phyloP scores from a whole-genome alignment of 2,888 invertebrate species.

The Brachylomia viminalis region DNA sequence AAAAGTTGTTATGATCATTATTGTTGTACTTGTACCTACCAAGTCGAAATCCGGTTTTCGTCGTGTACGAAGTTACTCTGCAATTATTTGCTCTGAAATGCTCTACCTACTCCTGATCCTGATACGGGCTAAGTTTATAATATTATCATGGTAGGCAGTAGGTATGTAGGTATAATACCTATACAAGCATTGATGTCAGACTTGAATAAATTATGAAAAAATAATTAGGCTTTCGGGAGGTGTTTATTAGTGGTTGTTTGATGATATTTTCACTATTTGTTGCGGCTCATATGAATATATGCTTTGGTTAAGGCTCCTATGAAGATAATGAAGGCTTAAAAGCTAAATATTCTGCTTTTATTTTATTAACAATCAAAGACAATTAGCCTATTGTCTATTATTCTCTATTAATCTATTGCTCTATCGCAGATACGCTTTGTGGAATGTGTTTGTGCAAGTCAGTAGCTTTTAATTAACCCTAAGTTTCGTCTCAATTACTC shows the following conservation, averaged over 20 bases:
- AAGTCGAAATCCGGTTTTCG: background rate
- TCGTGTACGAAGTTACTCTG: background rate
- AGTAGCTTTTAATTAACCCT: background rate
- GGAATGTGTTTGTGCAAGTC: background rate
- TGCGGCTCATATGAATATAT: no score
- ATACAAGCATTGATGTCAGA: background rate
- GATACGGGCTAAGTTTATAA: background rate
- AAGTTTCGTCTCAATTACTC: background rate
- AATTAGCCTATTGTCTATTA: background rate
- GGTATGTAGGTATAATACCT: background rate
- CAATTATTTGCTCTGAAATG: constrained; percentile 3
- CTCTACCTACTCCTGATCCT: background rate
- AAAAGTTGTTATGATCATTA: constrained; percentile 29
- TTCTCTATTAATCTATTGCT: background rate
- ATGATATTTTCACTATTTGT: background rate
- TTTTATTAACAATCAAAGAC: background rate
- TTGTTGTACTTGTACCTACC: background rate
- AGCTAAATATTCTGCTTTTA: background rate
- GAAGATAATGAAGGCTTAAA: background rate
- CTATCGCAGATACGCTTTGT: background rate
- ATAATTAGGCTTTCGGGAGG: background rate
- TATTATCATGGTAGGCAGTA: background rate
- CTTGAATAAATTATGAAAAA: background rate
- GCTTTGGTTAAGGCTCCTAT: no score
- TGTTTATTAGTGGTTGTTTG: background rate